Evolutionary conservation across 2,113 vertebrate genomes (phyloP).

Genomic region (Bufo bufo): DNA sequence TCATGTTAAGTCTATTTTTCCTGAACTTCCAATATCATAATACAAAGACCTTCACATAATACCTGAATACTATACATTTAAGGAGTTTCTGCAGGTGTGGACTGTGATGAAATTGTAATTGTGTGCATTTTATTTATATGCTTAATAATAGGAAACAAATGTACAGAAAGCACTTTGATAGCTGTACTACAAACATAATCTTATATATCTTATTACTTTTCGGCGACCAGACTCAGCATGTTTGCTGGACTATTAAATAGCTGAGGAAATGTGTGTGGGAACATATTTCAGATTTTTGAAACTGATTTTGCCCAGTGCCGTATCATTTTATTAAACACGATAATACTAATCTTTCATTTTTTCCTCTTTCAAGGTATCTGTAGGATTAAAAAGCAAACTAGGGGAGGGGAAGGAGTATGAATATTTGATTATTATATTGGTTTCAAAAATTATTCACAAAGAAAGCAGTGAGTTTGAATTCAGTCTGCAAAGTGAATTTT

Average conservation of each 20-base stretch:
- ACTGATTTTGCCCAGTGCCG: not conserved
- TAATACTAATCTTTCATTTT: constrained; percentile 9
- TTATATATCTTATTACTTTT: not conserved
- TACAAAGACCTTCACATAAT: no score
- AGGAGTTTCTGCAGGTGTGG: not conserved
- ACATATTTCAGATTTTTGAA: constrained; percentile 4
- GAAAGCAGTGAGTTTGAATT: not conserved
- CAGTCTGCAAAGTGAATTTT: not conserved
- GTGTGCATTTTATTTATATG: not conserved
- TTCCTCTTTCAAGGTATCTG: not conserved
- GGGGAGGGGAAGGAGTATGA: not conserved
- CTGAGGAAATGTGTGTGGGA: not conserved
- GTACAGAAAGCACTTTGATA: not conserved
- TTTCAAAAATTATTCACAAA: constrained; percentile 1
- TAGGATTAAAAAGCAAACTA: not conserved
- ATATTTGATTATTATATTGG: not conserved
- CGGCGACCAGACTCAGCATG: not conserved
- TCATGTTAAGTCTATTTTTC: no score
- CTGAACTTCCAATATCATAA: no score
- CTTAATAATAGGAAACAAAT: not conserved
- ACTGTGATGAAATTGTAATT: not conserved
- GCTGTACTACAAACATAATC: not conserved
- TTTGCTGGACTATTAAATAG: not conserved
- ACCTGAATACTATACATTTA: not conserved
- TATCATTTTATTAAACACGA: constrained; percentile 14